phyloP scores from a whole-genome alignment of 2,888 invertebrate genomes.

The Sminthurides aquaticus region DNA sequence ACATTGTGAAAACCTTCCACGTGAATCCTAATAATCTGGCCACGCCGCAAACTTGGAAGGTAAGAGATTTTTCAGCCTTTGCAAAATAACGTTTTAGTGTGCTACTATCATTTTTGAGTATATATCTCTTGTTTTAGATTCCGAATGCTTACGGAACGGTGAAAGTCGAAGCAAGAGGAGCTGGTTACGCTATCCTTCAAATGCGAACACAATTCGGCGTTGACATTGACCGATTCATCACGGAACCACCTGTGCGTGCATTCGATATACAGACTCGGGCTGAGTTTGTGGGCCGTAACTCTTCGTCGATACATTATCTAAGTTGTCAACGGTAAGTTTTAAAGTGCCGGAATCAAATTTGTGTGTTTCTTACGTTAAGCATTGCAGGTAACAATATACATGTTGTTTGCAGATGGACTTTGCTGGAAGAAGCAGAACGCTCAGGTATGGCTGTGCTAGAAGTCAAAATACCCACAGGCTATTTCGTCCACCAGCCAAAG shows the following conservation, averaged over 20 bases:
- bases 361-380: constrained; percentile 2
- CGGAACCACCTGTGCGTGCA: constrained; percentile 69
- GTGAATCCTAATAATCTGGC: constrained; percentile 72
- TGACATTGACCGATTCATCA: constrained; percentile 74
- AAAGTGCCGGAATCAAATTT: constrained; percentile 9
- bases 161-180: constrained; percentile 82
- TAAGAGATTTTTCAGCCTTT: constrained; percentile 45
- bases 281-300: constrained; percentile 78
- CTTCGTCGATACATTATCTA: constrained; percentile 80
- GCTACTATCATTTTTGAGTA: neutral
- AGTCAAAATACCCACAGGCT: constrained; percentile 80
- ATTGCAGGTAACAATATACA: too few species aligned
- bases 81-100: neutral
- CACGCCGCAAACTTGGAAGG: constrained; percentile 67
- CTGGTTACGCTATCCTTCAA: constrained; percentile 89
- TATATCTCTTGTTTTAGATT: constrained; percentile 55
- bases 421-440: constrained; percentile 65
- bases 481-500: constrained; percentile 81
- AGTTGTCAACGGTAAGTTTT: constrained; percentile 71
- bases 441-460: constrained; percentile 84
- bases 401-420: constrained; percentile 61
- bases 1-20: constrained; percentile 58
- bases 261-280: constrained; percentile 70
- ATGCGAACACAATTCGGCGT: constrained; percentile 89
- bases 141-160: constrained; percentile 91